Evolutionary conservation across 2,797 vertebrate species (phyloP), one percentile per base, ranked within the genome.

Genomic region (Anabacerthia variegaticeps): DNA sequence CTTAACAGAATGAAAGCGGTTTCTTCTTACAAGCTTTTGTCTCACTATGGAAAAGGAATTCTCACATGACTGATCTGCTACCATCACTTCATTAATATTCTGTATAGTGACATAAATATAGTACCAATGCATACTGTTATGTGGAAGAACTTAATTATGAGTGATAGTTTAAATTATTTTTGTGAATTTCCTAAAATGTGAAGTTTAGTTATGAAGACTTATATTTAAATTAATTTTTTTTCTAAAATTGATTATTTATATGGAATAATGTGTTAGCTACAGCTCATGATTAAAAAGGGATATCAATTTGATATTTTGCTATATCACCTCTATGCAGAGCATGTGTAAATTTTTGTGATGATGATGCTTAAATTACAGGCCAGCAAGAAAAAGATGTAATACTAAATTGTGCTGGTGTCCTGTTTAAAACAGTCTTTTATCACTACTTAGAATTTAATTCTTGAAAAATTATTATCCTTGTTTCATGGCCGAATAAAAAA

Each of bases 391-490:
- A 88, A 82, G 21, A 27, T 18, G 3, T 77, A 36, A 66, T 72
- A 67, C 23, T 62, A 56, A 84, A 88, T 43, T 77, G 37, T 84
- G 43, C 56, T 80, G 8, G 54, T 80, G 54, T 81, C 19, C 34
- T 78, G 24, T 74, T 63, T 85, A 65, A 81, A 81, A 56, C 63
- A 83, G 48, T 76, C 18, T 89, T 66, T 80, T 89, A 77, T 21
- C 39, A n/a, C 24, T 21, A 58, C 58, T 93, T 96, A 81, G 88
- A 78, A 46, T 77, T 59, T 82, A 96, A 37, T 88, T 32, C 43
- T 96, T 94, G 82, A 74, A 94, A 87, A 95, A 92, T 88, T 94
- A 79, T 95, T 89, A 41, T 93, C 62, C 34, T 71, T 78, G 6
- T 80, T 94, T 95, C 92, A 61, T 84, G 46, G 22, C 55, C 68